Base-by-base conservation (phyloP, 2,888 invertebrate genomes). In the Rhamphomyia laevipes region DNA sequence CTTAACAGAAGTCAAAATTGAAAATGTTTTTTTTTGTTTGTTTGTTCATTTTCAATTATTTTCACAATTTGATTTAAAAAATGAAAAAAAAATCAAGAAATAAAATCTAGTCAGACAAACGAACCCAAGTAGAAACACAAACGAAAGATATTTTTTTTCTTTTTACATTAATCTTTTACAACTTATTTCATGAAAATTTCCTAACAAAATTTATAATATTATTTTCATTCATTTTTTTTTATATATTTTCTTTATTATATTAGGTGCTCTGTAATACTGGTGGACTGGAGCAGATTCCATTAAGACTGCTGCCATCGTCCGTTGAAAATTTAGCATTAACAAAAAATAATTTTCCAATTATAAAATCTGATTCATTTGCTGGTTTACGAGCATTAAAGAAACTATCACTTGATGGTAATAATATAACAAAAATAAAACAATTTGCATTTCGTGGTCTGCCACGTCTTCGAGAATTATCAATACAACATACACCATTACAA, bases 211-310 rank as follows among this genome's bases (percentile, higher is more conserved):
- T n/a, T n/a, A n/a, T n/a, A n/a, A n/a, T n/a, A n/a, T n/a, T n/a
- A n/a, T n/a, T n/a, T n/a, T n/a, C n/a, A n/a, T 42, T 27, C 18
- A 12, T 18, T 15, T 10, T 42, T 27, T 41, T 41, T 21, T 2
- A 3, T 21, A 41, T 21, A 13, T 49, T 48, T 52, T 56, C 43
- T 52, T 43, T 51, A 46, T 47, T 58, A 56, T 74, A 71, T 45
- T 76, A 90, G 90, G 88, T 90, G 59, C 78, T 89, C 63, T 90
- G 90, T 77, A 89, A 90, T 74, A 87, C 86, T 55, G 88, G 88
- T 53, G 82, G 84, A 51, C 73, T 90, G 60, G 79, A 80, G 53
- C 85, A 85, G 62, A 87, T 90, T 57, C 90, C 89, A 44, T 76
- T 84, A 49, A 76, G 77, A 55, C 77, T 81, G 56, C 74, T 93